Percentiles rank a stretch among this genome's conserved stretches.
These are phyloP conservation scores for Cassiopea andromeda DNA, from an alignment of 30 jellyfish, hydroid and myxozoan species.

Conservation along the genomic window DNA sequence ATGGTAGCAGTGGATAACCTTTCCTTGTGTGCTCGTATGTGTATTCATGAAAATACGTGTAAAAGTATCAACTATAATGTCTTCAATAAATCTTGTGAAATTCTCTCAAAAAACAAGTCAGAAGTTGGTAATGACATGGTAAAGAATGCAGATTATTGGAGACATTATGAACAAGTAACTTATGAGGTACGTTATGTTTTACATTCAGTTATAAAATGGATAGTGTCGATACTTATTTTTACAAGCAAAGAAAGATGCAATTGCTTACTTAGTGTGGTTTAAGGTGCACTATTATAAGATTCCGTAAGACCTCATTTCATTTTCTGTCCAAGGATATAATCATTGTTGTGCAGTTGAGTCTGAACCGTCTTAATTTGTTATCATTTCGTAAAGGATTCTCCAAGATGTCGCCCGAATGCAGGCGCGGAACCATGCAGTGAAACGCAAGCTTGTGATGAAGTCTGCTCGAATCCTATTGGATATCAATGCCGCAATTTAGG, in stretches of 20 bases:
- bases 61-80: slow-evolving; percentile 25
- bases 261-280: too few species aligned
- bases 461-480: slow-evolving; percentile 30
- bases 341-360: too few species aligned
- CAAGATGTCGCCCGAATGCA: slow-evolving; percentile 31
- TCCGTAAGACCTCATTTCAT: too few species aligned
- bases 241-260: too few species aligned
- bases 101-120: slow-evolving; percentile 2
- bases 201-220: too few species aligned
- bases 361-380: background rate
- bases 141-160: background rate
- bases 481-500: slow-evolving; percentile 26
- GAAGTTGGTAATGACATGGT: slow-evolving; percentile 8
- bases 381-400: slow-evolving; percentile 15
- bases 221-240: too few species aligned
- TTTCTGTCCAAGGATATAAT: too few species aligned
- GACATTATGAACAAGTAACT: background rate
- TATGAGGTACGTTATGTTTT: slow-evolving; percentile 23
- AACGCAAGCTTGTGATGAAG: slow-evolving; percentile 27
- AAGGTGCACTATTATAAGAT: too few species aligned
- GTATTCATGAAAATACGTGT: background rate
- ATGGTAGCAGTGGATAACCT: background rate
- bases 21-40: background rate
- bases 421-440: background rate
- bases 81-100: background rate